Conservation (phyloP, 2,797 vertebrate species). For the Phataginus tetradactyla region DNA sequence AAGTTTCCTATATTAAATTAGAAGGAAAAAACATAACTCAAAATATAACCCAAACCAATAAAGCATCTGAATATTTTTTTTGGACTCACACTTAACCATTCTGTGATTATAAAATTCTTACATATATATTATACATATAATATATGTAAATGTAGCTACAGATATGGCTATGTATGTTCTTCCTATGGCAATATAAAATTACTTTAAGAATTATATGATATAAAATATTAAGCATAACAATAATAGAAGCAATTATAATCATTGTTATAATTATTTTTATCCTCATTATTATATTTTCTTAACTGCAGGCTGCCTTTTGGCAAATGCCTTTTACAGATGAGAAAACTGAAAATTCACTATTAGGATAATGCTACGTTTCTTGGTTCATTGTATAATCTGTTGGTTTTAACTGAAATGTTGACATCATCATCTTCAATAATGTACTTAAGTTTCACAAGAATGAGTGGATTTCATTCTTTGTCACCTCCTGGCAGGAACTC, state of each 20-base stretch:
- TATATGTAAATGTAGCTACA: background rate
- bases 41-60: constrained; percentile 28
- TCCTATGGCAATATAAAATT: background rate
- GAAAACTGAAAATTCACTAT: background rate
- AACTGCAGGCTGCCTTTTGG: background rate
- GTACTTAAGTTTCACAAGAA: constrained; percentile 13
- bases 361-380: constrained; percentile 15
- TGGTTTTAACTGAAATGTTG: constrained; percentile 41
- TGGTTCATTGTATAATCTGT: background rate
- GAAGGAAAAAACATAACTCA: background rate
- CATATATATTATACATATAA: background rate
- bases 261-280: constrained; percentile 16
- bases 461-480: constrained; percentile 33
- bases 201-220: constrained; percentile 2
- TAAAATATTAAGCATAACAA: constrained; percentile 23
- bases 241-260: background rate
- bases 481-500: background rate
- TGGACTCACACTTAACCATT: background rate
- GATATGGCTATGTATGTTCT: background rate
- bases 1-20: constrained; percentile 24
- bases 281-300: background rate
- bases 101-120: constrained; percentile 45
- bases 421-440: background rate
- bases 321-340: background rate
- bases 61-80: background rate